These are phyloP conservation scores for Caenorhabditis tropicalis DNA, from an alignment of 1,140 invertebrate genomes.

Conservation along the genomic window DNA sequence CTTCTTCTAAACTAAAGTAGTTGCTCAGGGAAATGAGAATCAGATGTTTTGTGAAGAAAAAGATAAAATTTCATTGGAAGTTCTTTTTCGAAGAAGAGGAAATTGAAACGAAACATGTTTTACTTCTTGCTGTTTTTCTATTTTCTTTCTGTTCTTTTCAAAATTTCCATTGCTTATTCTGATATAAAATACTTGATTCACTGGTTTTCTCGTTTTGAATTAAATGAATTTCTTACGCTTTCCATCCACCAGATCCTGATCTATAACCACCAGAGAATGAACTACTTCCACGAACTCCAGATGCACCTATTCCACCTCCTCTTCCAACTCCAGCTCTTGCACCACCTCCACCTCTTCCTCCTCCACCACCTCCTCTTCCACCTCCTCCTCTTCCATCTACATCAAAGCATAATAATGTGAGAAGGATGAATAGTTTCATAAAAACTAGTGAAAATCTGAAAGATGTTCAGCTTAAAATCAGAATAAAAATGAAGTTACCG, in stretches of 20 bases:
- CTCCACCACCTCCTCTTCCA: background rate
- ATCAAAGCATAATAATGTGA: constrained; percentile 2
- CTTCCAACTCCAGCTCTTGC: constrained; percentile 10
- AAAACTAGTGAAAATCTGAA: background rate
- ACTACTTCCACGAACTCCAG: background rate
- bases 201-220: background rate
- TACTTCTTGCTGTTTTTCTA: no score
- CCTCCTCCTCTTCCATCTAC: background rate
- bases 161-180: no score
- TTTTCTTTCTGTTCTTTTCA: no score
- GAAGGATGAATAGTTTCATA: background rate
- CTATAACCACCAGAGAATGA: background rate
- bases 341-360: constrained; percentile 7
- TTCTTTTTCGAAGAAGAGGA: no score
- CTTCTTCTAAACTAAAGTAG: background rate
- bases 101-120: no score
- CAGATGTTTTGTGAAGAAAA: no score
- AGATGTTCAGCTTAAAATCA: background rate
- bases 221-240: background rate
- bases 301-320: background rate
- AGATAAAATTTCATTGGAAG: no score
- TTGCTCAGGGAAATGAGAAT: no score
- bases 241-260: background rate
- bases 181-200: no score
- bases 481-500: background rate